Evolutionary conservation across 2,113 vertebrate genomes (phyloP).

Genomic region (Nesogale talazaci): DNA sequence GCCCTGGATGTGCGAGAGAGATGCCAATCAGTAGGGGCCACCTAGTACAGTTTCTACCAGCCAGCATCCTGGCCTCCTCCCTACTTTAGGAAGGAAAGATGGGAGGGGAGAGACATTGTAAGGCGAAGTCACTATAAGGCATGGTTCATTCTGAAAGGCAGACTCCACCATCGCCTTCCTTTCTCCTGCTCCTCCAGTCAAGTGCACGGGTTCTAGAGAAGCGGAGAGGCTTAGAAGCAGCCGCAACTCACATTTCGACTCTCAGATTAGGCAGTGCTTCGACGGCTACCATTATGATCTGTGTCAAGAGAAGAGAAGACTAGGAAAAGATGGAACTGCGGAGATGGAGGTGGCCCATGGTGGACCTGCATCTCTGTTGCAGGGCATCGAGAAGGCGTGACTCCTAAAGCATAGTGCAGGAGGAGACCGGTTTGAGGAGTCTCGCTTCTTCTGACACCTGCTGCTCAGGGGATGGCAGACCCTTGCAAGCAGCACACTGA

Average conservation of each 20-base stretch:
- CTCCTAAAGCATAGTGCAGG: too few species aligned
- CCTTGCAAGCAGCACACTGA: neutral
- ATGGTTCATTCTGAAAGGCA: neutral
- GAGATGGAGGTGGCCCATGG: neutral
- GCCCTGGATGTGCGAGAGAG: neutral
- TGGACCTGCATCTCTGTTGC: too few species aligned
- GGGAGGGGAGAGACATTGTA: too few species aligned
- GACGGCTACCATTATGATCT: neutral
- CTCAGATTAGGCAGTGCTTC: neutral
- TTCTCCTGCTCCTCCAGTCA: neutral
- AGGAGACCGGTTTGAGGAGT: neutral
- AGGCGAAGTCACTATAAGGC: neutral
- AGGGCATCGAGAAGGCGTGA: too few species aligned
- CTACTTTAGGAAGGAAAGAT: neutral
- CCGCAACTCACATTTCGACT: neutral
- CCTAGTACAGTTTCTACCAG: too few species aligned
- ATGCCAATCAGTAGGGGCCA: neutral
- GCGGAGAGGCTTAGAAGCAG: neutral
- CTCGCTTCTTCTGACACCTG: neutral
- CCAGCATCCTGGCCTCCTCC: neutral
- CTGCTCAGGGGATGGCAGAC: too few species aligned
- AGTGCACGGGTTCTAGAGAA: neutral
- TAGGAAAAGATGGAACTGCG: neutral
- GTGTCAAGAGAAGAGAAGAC: neutral
- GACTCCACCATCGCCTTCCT: neutral